These are phyloP conservation scores for Pheucticus melanocephalus DNA, from an alignment of 2,113 vertebrate species.

Conservation along the genomic window DNA sequence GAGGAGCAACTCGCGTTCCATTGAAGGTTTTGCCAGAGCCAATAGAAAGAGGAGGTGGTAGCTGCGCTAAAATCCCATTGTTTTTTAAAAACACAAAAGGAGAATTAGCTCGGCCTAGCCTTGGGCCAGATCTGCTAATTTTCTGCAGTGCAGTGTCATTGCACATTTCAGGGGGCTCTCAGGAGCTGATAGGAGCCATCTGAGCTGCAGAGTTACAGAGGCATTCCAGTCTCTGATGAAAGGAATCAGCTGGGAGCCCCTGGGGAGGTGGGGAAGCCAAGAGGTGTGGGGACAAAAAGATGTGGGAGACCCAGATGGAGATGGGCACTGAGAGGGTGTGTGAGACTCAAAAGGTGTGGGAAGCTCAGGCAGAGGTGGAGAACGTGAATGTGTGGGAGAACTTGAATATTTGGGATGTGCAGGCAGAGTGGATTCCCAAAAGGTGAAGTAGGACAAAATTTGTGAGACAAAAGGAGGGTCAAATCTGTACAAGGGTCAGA, in stretches of 20 bases:
- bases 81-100: neutral
- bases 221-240: neutral
- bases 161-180: neutral
- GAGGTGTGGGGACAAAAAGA: neutral
- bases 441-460: neutral
- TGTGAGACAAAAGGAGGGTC: neutral
- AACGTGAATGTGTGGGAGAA: neutral
- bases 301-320: neutral
- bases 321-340: neutral
- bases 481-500: neutral
- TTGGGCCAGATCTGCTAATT: constrained; percentile 9
- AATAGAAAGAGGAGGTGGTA: neutral
- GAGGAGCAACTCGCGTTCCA: neutral
- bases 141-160: neutral
- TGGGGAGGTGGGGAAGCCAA: neutral
- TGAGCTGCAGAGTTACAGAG: neutral
- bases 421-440: neutral
- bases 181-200: constrained; percentile 34
- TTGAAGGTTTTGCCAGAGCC: neutral
- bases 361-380: neutral
- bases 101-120: neutral
- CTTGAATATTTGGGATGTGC: fast-evolving
- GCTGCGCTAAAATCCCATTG: neutral
- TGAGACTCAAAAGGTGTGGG: neutral
- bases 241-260: neutral